phyloP scores from a whole-genome alignment of 2,797 vertebrate species.

The Cyclura pinguis region DNA sequence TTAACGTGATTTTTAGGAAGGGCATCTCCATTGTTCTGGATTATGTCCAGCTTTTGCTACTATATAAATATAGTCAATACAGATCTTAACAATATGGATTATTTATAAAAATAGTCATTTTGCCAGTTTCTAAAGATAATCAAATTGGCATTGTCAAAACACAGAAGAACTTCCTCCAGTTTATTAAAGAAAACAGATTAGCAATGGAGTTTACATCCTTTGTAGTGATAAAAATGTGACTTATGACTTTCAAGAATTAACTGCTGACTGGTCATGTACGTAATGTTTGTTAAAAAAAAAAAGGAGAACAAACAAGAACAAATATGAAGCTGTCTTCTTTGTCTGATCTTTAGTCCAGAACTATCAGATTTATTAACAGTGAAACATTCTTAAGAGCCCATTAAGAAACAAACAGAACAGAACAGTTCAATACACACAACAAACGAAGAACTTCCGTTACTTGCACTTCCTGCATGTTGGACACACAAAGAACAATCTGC shows the following conservation, averaged over 20 bases:
- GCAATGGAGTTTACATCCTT: slow-evolving; percentile 14
- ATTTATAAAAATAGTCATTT: neutral
- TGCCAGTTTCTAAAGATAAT: slow-evolving; percentile 17
- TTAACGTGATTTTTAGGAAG: neutral
- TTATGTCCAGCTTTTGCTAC: neutral
- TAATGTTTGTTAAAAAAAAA: slow-evolving; percentile 12
- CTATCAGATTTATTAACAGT: slow-evolving; percentile 37
- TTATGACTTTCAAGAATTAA: slow-evolving; percentile 17
- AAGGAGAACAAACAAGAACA: neutral
- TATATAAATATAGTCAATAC: neutral
- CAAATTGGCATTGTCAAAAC: neutral
- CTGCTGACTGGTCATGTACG: neutral
- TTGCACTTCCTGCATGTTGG: slow-evolving; percentile 16
- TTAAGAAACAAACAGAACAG: slow-evolving; percentile 26
- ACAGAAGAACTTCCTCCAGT: neutral
- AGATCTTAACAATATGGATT: neutral
- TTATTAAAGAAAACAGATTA: slow-evolving; percentile 12
- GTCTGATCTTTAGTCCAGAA: slow-evolving; percentile 24
- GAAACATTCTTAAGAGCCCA: slow-evolving; percentile 32
- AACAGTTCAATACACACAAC: neutral
- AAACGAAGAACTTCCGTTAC: slow-evolving; percentile 1
- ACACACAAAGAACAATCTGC: neutral
- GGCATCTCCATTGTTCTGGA: neutral
- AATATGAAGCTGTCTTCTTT: slow-evolving; percentile 13
- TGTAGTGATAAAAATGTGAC: slow-evolving; percentile 14